Evolutionary conservation across 2,797 vertebrate genomes (phyloP), one percentile per base, ranked within the genome.

Genomic region (Champsocephalus gunnari): DNA sequence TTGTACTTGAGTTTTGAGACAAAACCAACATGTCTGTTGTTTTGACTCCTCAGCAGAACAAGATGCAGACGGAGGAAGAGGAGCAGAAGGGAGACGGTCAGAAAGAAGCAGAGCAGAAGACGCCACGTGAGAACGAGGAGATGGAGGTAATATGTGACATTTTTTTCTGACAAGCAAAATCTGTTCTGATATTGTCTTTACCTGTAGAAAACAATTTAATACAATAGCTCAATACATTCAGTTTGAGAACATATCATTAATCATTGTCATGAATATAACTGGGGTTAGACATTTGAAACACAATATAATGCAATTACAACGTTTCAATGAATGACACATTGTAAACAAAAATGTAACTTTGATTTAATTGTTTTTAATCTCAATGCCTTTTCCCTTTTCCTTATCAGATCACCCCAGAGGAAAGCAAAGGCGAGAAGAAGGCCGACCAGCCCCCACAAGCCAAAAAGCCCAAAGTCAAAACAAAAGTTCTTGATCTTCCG

Each of bases 381-480:
- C 8, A 16, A n/a, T 62, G n/a, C 12, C 1, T 12, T 1, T 64
- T 68, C 10, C 61, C 14, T 67, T 24, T 13, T 11, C 9, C n/a
- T 58, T 51, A 19, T 11, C 14, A 92, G 92, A 92, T 88, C 0
- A 81, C 79, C 55, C 73, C 97, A 76, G 95, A 95, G 87, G 97
- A 97, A 71, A 89, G 89, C 45, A 99, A 99, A 89, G 93, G 96
- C 24, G 95, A 96, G 80, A 99, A 99, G 94, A 99, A 99, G 75
- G 96, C 94, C 16, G 97, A 99, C 89, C 97, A 98, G 41, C 97
- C 98, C 0, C 97, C 98, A 70, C 97, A 98, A 92, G 97, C 98
- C 83, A 99, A 99, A 95, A 99, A 99, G 89, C 95, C 98, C 44
- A 99, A 99, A 96, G 98, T 99, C 16, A 99, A 99, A 92, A 99